A percentile compares a stretch with the other conserved stretches of the same genome.
Conservation (phyloP, 2,888 invertebrate species). For the Octonoba sinensis region DNA sequence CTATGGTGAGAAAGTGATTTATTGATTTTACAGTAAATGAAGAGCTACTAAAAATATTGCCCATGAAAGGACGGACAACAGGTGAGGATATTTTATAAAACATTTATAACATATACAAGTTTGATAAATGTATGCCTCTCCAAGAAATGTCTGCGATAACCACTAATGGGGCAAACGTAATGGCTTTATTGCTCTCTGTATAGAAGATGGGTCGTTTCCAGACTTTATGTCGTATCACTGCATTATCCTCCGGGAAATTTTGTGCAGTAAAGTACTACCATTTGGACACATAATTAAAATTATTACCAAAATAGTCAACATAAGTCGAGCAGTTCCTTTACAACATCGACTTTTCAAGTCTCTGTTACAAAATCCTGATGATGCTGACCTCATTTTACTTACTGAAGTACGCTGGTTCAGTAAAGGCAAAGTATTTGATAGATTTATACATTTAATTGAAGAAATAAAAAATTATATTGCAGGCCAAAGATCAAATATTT, state of each 20-base stretch:
- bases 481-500: conserved; percentile 4
- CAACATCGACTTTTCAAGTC: conserved; percentile 16
- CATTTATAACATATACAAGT: too few relatives aligned
- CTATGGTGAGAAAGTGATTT: conserved; percentile 30
- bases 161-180: conserved; percentile 8
- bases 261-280: conserved; percentile 7
- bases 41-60: conserved; percentile 9
- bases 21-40: conserved; percentile 21
- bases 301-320: too few relatives aligned
- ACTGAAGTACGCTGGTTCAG: too few relatives aligned
- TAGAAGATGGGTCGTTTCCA: conserved; percentile 12
- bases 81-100: conserved; percentile 17
- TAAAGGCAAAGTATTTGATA: too few relatives aligned
- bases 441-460: conserved; percentile 10
- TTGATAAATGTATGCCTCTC: conserved; percentile 17
- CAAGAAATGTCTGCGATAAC: not conserved
- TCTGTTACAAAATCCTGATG: too few relatives aligned
- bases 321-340: too few relatives aligned
- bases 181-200: conserved; percentile 11
- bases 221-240: conserved; percentile 17
- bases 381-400: too few relatives aligned
- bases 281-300: conserved; percentile 17
- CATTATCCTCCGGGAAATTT: conserved; percentile 9
- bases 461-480: conserved; percentile 12
- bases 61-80: conserved; percentile 8